phyloP scores from a whole-genome alignment of 1,140 invertebrate species.

The Leptopilina boulardi region DNA sequence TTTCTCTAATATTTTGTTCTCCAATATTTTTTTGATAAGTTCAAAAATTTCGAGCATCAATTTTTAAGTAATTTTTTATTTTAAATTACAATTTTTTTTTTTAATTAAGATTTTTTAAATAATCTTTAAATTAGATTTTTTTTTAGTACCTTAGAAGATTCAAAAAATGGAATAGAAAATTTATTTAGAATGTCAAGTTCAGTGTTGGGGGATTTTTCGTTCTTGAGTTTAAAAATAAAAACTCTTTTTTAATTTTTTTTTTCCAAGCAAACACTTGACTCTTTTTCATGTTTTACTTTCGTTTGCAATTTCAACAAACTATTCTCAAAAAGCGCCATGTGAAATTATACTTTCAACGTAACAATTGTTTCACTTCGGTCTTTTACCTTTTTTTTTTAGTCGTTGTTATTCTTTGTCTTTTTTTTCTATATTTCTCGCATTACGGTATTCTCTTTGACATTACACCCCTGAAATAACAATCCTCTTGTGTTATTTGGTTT shows the following conservation, averaged over 20 bases:
- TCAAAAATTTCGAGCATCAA: no score
- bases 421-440: constrained; percentile 5
- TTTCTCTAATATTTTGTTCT: no score
- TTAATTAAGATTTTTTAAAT: no score
- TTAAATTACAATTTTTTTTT: no score
- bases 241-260: not conserved
- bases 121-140: no score
- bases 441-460: not conserved
- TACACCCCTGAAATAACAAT: not conserved
- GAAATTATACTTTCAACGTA: not conserved
- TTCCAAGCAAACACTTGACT: not conserved
- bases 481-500: not conserved
- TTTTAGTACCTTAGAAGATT: no score
- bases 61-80: no score
- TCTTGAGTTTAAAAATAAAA: no score
- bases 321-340: not conserved
- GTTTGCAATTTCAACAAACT: not conserved
- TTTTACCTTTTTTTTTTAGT: constrained; percentile 1
- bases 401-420: not conserved
- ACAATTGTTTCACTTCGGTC: not conserved
- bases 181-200: no score
- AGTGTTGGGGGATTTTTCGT: no score
- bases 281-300: not conserved
- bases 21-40: no score
- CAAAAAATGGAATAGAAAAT: no score